These are phyloP conservation scores for Neodontobutis hainanensis DNA, from an alignment of 2,113 vertebrate genomes.

Conservation along the genomic window DNA sequence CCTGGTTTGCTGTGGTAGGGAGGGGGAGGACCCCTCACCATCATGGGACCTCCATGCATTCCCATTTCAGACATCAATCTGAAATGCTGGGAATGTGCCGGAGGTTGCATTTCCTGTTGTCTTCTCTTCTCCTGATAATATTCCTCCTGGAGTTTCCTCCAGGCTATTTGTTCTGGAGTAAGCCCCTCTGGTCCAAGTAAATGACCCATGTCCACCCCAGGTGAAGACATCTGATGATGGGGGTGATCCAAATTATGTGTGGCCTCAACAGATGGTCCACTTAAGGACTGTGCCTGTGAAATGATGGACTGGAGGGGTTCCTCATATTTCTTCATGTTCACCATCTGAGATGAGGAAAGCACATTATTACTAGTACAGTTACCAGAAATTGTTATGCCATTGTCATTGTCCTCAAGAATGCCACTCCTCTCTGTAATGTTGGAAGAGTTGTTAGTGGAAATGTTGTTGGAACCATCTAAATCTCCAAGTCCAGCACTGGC, in stretches of 20 bases:
- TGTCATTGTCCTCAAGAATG: constrained; percentile 62
- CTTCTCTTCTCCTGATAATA: constrained; percentile 95
- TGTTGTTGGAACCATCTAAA: constrained; percentile 69
- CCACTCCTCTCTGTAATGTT: constrained; percentile 68
- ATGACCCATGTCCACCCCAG: constrained; percentile 86
- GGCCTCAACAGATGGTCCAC: constrained; percentile 79
- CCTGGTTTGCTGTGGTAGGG: constrained; percentile 96
- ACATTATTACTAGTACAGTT: constrained; percentile 59
- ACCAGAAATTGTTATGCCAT: constrained; percentile 58
- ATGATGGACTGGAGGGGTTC: constrained; percentile 96
- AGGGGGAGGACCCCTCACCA: constrained; percentile 92
- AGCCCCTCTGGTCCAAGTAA: constrained; percentile 90
- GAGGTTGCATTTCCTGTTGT: constrained; percentile 89
- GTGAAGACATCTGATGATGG: constrained; percentile 79
- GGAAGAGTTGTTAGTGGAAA: constrained; percentile 59
- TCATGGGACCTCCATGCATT: constrained; percentile 78
- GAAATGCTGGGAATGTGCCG: constrained; percentile 85
- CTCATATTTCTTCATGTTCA: constrained; percentile 88
- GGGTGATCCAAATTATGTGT: constrained; percentile 70
- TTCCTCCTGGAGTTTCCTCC: constrained; percentile 97
- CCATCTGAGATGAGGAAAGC: constrained; percentile 51
- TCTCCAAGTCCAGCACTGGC: constrained; percentile 78
- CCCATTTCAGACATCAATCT: constrained; percentile 86
- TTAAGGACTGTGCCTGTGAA: constrained; percentile 91
- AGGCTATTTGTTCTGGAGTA: constrained; percentile 93